Evolutionary conservation across 2,113 vertebrate species (phyloP), one percentile per base, ranked within the genome.

Genomic region (Lepus europaeus): DNA sequence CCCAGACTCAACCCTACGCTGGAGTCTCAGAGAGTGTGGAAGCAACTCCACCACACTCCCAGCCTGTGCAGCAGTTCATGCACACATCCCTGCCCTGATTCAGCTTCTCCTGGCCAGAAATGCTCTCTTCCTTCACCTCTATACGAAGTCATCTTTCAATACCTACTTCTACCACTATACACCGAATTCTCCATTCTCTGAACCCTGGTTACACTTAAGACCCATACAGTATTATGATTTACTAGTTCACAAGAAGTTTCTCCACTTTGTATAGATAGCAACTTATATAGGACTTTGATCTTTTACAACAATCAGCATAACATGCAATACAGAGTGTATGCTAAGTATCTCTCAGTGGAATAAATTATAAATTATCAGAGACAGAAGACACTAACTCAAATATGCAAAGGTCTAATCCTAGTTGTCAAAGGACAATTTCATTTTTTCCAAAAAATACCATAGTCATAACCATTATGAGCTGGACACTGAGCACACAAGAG

Each of bases 351-450:
- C 31, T 3, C 31, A 6, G 78, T 9, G 92, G 87, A 93, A 51
- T 53, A 1, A 88, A 72, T 27, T 87, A 79, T 22, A 87, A 59
- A 69, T 77, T 25, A 88, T 36, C 36, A 89, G 39, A 31, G 29
- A 25, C 4, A 77, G 12, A 31, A 72, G 29, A 63, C 25, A 73
- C 13, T 53, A 77, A 23, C 10, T 72, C 36, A 73, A 68, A 84
- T 23, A 51, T 36, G 19, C 36, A 36, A 70, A 56, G 12, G 6
- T 79, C 56, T 74, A 81, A 70, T 45, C 9, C 68, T 94, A 84
- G 70, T 85, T 91, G n/a, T 85, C 74, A 19, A 84, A 88, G 61
- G 66, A 91, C 66, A 90, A 64, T 33, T 74, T 59, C 22, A 29
- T 61, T 53, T 92, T 84, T 59, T 53, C 88, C 66, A 76, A 25